Evolutionary conservation across 2,888 invertebrate species (phyloP), one percentile per base, ranked within the genome.

Genomic region (Cyclophora albipunctata): DNA sequence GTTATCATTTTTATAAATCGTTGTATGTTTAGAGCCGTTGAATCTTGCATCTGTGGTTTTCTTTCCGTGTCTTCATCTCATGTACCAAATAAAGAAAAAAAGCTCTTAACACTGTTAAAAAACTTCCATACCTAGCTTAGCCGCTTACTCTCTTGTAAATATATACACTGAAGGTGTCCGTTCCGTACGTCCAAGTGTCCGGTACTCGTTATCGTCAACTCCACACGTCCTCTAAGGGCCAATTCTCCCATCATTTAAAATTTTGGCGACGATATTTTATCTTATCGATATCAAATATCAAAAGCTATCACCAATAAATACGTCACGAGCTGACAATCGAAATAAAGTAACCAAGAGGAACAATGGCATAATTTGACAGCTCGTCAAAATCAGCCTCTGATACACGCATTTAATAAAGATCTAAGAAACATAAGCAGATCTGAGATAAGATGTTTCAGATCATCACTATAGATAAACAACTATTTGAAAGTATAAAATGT

Each of bases 401-500:
- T 43, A 67, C 63, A 70, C 76, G 76, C 81, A 83, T 84, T 80
- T 84, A 86, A 86, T 88, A 86, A 83, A 87, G 87, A 88, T 86
- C 86, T 87, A 85, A 84, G 81, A 75, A 75, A 82, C 79, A 78
- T 77, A 79, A 76, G 73, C 77, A 68, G 85, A 86, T 86, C 73
- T 65, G 61, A 73, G 84, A 86, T 86, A 86, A 82, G 67, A 66
- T 74, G 73, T 71, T 74, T 81, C 83, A 82, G 87, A 87, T 87
- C 86, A 81, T 82, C 86, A 81, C 86, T 76, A 79, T 71, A 80
- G 87, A 87, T 88, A 85, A 77, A 71, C 70, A 66, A 71, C 72
- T 73, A 87, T 88, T 88, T 88, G 86, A 88, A 87, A 88, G 87
- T 87, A 88, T 88, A 88, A 88, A 86, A 81, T 84, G 86, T 86